Evolutionary conservation across 1,140 invertebrate genomes (phyloP).

Genomic region (Hyles vespertilio): DNA sequence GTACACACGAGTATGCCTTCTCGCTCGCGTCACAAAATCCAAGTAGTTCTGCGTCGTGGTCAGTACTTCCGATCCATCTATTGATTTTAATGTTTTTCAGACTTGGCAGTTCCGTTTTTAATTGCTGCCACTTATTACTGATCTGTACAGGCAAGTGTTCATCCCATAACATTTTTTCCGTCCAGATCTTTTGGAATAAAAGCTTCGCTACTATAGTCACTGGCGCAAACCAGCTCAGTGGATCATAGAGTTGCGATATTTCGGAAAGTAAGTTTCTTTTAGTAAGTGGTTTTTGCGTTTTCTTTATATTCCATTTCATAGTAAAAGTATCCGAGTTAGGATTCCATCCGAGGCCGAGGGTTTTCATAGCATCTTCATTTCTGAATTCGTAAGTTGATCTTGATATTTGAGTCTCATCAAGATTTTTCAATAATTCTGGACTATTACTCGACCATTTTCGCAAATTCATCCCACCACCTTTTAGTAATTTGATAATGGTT

Average conservation of each 20-base stretch:
- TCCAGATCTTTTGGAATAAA: constrained; percentile 59
- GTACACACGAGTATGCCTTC: too few relatives aligned
- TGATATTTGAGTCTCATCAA: constrained; percentile 8
- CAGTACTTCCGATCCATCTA: too few relatives aligned
- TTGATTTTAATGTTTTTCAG: too few relatives aligned
- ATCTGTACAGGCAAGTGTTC: constrained; percentile 18
- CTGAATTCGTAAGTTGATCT: not conserved
- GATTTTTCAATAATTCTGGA: constrained; percentile 8
- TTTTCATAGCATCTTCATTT: constrained; percentile 14
- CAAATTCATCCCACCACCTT: constrained; percentile 20
- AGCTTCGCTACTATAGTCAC: constrained; percentile 52
- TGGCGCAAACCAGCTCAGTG: constrained; percentile 50
- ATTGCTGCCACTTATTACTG: too few relatives aligned
- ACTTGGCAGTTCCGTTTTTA: too few relatives aligned
- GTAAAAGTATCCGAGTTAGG: not conserved
- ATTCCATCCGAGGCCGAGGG: constrained; percentile 18
- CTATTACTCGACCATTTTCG: constrained; percentile 23
- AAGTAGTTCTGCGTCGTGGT: too few relatives aligned
- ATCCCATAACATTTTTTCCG: constrained; percentile 48
- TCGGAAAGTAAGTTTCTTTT: constrained; percentile 20
- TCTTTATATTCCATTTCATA: not conserved
- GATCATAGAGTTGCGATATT: constrained; percentile 42
- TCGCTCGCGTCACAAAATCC: too few relatives aligned
- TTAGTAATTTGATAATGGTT: constrained; percentile 15
- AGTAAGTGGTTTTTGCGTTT: constrained; percentile 5